These are phyloP conservation scores for Pandemis cinnamomeana DNA, from an alignment of 2,888 invertebrate genomes.

Conservation along the genomic window DNA sequence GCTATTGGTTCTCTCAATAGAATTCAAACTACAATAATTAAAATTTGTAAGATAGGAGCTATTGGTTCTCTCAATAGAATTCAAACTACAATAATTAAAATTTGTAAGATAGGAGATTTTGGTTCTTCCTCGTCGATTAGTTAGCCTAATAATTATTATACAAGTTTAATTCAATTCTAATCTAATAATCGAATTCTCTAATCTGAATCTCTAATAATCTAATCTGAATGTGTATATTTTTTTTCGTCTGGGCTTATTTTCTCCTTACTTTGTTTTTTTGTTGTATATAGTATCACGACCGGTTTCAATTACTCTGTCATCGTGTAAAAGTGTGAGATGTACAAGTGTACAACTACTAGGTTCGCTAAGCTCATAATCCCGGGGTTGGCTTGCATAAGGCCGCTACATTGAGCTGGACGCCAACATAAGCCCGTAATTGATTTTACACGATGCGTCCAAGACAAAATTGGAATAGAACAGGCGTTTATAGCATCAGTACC, in stretches of 20 bases:
- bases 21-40: too few relatives aligned
- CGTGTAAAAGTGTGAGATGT: slow-evolving; percentile 10
- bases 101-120: too few relatives aligned
- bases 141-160: slow-evolving; percentile 15
- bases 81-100: too few relatives aligned
- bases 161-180: not conserved
- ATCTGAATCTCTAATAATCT: not conserved
- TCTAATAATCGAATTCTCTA: not conserved
- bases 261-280: too few relatives aligned
- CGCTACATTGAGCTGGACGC: slow-evolving; percentile 25
- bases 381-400: slow-evolving; percentile 28
- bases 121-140: not conserved
- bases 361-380: slow-evolving; percentile 29
- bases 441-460: slow-evolving; percentile 28
- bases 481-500: too few relatives aligned
- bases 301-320: not conserved
- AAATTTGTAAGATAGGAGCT: too few relatives aligned
- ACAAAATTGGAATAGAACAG: slow-evolving; percentile 2
- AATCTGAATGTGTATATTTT: not conserved
- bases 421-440: slow-evolving; percentile 31
- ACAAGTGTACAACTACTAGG: slow-evolving; percentile 1
- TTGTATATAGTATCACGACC: not conserved
- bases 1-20: too few relatives aligned
- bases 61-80: too few relatives aligned
- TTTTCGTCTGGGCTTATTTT: too few relatives aligned